Base-by-base conservation (phyloP, 2,113 vertebrate species). In the Xiphias gladius region DNA sequence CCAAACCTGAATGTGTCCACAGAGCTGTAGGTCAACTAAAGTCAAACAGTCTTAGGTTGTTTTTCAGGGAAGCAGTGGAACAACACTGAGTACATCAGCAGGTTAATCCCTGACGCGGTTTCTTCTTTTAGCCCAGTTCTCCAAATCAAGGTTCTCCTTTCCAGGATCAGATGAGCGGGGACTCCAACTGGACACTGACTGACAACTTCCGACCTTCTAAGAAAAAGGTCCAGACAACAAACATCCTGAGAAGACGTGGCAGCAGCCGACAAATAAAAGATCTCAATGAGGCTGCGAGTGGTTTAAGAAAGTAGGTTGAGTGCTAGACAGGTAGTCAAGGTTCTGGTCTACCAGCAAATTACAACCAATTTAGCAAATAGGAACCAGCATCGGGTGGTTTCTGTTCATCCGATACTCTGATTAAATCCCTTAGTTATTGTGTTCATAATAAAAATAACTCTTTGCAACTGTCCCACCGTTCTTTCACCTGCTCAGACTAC, bases 81-180 rank as follows among this genome's bases (percentile, higher is more conserved):
- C 67, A 62, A 64, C 26, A 5, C 19, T 63, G n/a, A 26, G 5
- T 80, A 19, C 66, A n/a, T 66, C 52, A 67, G 30, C 32, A 58
- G 48, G 37, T 82, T 82, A 82, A 82, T 85, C 71, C 32, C 50
- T 3, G 48, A 57, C 14, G 70, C 11, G 76, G 24, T 46, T 48
- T 17, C 58, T 20, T 19, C 14, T 37, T 59, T 30, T 67, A 74
- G 63, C 61, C 2, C 32, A 1, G 1, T 20, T 50, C 57, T 35
- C 43, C 8, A n/a, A 46, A 37, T 46, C 20, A 11, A n/a, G 58
- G 14, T 11, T 4, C 61, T 64, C 61, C 50, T 52, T 0, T 73
- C 48, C 48, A 48, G 75, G 52, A 59, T 71, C 54, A 54, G 72
- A 54, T 20, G 32, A 61, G 26, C 22, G 46, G 63, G 41, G 48